A percentile compares a stretch with the other conserved stretches of the same genome.
Evolutionary conservation across 2,797 vertebrate genomes (phyloP).

Genomic region (Bryconaethiops microstoma): DNA sequence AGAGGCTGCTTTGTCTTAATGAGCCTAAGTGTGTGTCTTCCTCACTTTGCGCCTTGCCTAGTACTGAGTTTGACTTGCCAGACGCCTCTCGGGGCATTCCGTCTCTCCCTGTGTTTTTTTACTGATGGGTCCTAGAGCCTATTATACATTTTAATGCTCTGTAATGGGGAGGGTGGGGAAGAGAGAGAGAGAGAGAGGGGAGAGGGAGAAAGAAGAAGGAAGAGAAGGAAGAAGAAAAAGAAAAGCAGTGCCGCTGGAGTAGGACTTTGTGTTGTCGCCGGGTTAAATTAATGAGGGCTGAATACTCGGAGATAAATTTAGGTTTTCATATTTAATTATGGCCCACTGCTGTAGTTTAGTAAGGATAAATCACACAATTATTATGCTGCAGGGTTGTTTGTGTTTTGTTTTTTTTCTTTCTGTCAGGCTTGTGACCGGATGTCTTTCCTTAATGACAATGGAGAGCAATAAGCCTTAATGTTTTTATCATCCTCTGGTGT

Average conservation of each 20-base stretch:
- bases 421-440: constrained; percentile 71
- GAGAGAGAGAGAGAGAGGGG: constrained; percentile 46
- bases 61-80: constrained; percentile 38
- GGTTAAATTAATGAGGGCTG: constrained; percentile 93
- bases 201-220: constrained; percentile 7
- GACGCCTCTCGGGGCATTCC: constrained; percentile 65
- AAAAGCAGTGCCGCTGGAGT: constrained; percentile 80
- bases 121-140: constrained; percentile 88
- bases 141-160: constrained; percentile 92
- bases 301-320: constrained; percentile 91
- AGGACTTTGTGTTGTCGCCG: constrained; percentile 87
- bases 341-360: constrained; percentile 85
- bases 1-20: constrained; percentile 90
- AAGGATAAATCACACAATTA: constrained; percentile 93
- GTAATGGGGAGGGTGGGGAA: constrained; percentile 74
- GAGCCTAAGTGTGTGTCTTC: constrained; percentile 90
- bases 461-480: constrained; percentile 65
- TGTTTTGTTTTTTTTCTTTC: constrained; percentile 62
- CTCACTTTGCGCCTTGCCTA: constrained; percentile 73
- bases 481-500: constrained; percentile 51
- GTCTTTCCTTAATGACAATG: constrained; percentile 83
- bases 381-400: constrained; percentile 80
- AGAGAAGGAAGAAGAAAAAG: constrained; percentile 19
- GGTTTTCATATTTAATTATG: constrained; percentile 99
- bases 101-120: constrained; percentile 79